These are phyloP conservation scores for Cecropterus lyciades DNA, from an alignment of 1,140 invertebrate genomes.

Conservation along the genomic window DNA sequence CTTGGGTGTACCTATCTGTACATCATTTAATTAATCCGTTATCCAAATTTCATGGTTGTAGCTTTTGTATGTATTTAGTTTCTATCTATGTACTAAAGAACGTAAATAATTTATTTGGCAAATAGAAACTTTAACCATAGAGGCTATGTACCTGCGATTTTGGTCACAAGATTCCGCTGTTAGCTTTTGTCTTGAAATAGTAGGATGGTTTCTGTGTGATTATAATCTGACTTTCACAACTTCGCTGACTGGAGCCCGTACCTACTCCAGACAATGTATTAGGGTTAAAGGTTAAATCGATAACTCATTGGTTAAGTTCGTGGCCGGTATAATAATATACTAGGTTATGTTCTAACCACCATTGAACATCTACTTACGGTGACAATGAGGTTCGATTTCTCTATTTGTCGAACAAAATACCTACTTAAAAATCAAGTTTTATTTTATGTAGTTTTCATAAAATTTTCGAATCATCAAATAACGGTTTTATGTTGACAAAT, in stretches of 20 bases:
- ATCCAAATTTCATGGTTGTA: too few species aligned
- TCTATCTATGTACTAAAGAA: too few species aligned
- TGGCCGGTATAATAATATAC: constrained; percentile 18
- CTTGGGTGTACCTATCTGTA: too few species aligned
- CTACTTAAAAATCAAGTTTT: too few species aligned
- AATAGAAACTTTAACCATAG: too few species aligned
- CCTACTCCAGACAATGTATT: constrained; percentile 21
- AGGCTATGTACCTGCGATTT: neutral
- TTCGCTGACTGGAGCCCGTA: constrained; percentile 26
- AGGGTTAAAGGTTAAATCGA: constrained; percentile 31
- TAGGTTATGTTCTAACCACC: constrained; percentile 10
- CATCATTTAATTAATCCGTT: too few species aligned
- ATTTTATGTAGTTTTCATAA: too few species aligned
- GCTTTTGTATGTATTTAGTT: too few species aligned
- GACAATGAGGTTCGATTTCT: constrained; percentile 9
- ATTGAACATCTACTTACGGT: constrained; percentile 8
- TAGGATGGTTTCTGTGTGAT: constrained; percentile 22
- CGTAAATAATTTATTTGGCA: too few species aligned
- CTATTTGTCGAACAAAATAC: neutral
- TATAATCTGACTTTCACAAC: constrained; percentile 28
- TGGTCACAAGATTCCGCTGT: constrained; percentile 11
- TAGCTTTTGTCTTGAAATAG: constrained; percentile 24
- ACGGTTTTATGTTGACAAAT: too few species aligned
- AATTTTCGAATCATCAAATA: too few species aligned
- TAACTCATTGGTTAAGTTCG: constrained; percentile 27